A percentile compares a stretch with the other conserved stretches of the same genome.
Conservation (phyloP, 2,888 invertebrate genomes). For the Synergus gifuensis region DNA sequence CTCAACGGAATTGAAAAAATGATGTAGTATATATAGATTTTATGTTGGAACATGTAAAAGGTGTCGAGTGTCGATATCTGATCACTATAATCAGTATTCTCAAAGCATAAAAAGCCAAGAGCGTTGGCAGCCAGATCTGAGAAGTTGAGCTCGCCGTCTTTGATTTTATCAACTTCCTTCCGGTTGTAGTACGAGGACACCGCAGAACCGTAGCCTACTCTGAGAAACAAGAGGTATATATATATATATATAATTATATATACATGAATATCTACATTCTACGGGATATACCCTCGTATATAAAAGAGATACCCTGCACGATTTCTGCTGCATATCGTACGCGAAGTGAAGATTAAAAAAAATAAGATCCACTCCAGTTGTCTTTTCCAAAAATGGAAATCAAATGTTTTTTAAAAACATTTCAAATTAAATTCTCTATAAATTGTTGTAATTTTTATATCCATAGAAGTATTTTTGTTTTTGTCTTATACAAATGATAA, state of each 20-base stretch:
- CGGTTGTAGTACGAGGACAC: conserved; percentile 44
- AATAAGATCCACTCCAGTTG: conserved; percentile 25
- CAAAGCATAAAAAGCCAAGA: not conserved
- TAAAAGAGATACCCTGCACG: conserved; percentile 37
- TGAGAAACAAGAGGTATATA: conserved; percentile 20
- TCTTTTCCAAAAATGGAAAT: conserved; percentile 24
- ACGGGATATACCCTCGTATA: conserved; percentile 25
- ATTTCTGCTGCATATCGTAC: conserved; percentile 33
- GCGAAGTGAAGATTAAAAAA: conserved; percentile 13
- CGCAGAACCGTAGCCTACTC: conserved; percentile 21
- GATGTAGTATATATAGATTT: not conserved
- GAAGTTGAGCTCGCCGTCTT: conserved; percentile 40
- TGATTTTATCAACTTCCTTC: conserved; percentile 60
- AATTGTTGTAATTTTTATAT: no score
- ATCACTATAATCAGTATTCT: conserved; percentile 23
- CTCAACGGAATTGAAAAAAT: no score
- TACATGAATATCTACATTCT: not conserved
- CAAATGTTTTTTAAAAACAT: not conserved
- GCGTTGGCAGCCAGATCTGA: conserved; percentile 16
- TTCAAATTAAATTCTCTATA: no score
- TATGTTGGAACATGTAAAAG: not conserved
- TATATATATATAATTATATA: not conserved
- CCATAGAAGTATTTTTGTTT: no score
- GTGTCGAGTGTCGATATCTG: conserved; percentile 18
- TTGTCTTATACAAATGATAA: no score